phyloP scores from a whole-genome alignment of 2,888 invertebrate species.

The Muschampia plurimacula region DNA sequence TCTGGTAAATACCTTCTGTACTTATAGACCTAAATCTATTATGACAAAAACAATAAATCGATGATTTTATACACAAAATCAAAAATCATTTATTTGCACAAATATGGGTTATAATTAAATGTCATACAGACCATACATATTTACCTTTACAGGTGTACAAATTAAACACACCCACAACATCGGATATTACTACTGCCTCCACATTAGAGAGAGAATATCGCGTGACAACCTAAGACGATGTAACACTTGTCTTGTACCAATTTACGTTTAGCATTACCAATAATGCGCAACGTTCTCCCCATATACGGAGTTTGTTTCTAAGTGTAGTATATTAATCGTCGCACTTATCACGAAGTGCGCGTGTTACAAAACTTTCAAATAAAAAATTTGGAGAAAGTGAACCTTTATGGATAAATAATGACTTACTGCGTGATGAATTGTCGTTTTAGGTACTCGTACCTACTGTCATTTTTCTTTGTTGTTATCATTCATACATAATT shows the following conservation, averaged over 20 bases:
- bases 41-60: too few relatives aligned
- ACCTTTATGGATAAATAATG: conserved; percentile 17
- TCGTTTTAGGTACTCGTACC: conserved; percentile 5
- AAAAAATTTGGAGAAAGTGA: conserved; percentile 67
- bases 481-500: background rate
- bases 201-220: conserved; percentile 14
- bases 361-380: conserved; percentile 62
- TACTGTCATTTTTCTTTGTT: background rate
- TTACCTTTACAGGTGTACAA: too few relatives aligned
- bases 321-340: conserved; percentile 54
- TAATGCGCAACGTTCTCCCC: conserved; percentile 51
- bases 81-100: too few relatives aligned
- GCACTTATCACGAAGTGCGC: conserved; percentile 67
- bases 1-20: too few relatives aligned
- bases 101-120: too few relatives aligned
- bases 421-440: conserved; percentile 31
- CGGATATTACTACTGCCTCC: background rate
- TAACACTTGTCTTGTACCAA: conserved; percentile 3
- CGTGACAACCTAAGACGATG: conserved; percentile 23
- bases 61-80: too few relatives aligned
- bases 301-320: conserved; percentile 51
- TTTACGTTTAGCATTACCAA: conserved; percentile 17
- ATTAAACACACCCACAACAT: background rate
- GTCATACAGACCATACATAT: too few relatives aligned
- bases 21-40: too few relatives aligned